Percentiles rank a stretch among this genome's conserved stretches.
Evolutionary conservation across 2,113 vertebrate species (phyloP).

Genomic region (Merops nubicus): DNA sequence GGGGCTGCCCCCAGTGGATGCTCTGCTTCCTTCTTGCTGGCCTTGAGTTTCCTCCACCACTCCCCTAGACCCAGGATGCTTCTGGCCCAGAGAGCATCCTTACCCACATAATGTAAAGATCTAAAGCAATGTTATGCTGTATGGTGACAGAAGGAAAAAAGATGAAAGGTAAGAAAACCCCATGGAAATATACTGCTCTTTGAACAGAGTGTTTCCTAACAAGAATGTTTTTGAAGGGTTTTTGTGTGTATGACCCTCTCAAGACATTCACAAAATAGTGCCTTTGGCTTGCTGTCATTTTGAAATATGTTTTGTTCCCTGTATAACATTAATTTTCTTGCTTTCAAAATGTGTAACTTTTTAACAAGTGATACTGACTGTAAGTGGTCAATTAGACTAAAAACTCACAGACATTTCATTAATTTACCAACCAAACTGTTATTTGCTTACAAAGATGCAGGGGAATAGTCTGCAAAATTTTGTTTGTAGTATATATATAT

Average conservation of each 20-base stretch:
- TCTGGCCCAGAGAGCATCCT: accelerated
- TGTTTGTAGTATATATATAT: not conserved
- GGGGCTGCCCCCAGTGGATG: not conserved
- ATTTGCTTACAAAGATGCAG: not conserved
- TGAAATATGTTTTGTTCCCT: not conserved
- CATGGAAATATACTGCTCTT: not conserved
- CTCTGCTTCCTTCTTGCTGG: not conserved
- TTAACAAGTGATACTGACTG: not conserved
- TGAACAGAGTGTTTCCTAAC: not conserved
- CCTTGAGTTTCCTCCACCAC: accelerated
- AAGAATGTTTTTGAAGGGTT: not conserved
- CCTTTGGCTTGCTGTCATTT: not conserved
- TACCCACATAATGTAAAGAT: not conserved
- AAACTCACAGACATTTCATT: not conserved
- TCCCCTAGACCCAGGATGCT: not conserved
- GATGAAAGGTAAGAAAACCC: not conserved
- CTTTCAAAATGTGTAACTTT: not conserved
- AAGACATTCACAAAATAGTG: not conserved
- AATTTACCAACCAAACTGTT: not conserved
- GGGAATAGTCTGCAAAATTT: not conserved
- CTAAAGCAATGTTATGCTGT: not conserved
- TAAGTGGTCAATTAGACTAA: not conserved
- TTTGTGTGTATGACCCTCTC: not conserved
- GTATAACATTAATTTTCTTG: not conserved
- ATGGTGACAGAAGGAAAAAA: not conserved